phyloP scores from a whole-genome alignment of 2,113 vertebrate genomes.

The Accipiter virgatus region DNA sequence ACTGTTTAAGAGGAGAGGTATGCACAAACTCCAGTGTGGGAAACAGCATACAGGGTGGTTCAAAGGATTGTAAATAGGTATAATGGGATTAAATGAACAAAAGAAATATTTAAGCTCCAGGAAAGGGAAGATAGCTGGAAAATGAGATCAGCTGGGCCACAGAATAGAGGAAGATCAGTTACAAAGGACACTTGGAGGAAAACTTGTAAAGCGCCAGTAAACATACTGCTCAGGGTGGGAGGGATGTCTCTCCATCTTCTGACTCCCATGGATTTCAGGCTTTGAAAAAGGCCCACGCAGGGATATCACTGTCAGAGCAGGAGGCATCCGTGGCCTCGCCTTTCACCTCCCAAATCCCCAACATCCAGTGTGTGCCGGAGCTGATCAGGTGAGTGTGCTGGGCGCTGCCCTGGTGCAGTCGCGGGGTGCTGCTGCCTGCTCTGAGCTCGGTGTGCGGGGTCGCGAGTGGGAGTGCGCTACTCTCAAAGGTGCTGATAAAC shows the following conservation, averaged over 20 bases:
- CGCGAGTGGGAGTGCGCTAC: accelerated
- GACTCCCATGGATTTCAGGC: conserved; percentile 52
- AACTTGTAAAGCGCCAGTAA: neutral
- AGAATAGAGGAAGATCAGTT: neutral
- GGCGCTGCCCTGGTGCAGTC: neutral
- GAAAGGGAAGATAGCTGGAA: neutral
- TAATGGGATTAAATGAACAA: conserved; percentile 2
- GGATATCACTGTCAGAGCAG: conserved; percentile 67
- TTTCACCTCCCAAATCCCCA: conserved; percentile 69
- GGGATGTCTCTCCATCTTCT: neutral
- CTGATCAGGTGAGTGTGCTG: conserved; percentile 54
- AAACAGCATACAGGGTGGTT: neutral
- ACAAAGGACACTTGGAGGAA: neutral
- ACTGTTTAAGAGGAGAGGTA: neutral
- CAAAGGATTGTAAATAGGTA: neutral
- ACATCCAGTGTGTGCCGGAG: conserved; percentile 63
- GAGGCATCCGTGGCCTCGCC: conserved; percentile 69
- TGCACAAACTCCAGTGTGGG: neutral
- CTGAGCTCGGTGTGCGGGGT: neutral
- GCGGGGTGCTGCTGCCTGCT: neutral
- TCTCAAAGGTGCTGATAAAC: neutral
- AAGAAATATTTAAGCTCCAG: neutral
- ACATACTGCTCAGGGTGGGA: neutral
- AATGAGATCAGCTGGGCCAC: neutral
- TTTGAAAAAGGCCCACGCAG: conserved; percentile 70